These are phyloP conservation scores for Torymus aiolomorphi DNA, from an alignment of 2,888 invertebrate species.

Conservation along the genomic window DNA sequence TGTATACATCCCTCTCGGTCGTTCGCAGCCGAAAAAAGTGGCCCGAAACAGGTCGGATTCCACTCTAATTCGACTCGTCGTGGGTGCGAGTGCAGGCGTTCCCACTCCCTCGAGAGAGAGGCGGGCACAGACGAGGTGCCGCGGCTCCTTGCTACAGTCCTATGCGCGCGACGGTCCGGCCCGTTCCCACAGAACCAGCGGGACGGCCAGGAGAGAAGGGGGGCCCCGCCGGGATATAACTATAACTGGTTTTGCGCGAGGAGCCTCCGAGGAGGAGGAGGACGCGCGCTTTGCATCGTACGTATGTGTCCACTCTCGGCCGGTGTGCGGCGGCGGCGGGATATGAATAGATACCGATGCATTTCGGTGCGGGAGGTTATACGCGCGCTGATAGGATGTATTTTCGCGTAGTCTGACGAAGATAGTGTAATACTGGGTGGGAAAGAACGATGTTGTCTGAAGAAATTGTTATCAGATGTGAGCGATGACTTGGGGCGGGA, in stretches of 20 bases:
- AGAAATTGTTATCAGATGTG: no score
- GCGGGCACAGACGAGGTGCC: conserved; percentile 21
- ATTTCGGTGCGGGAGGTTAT: not conserved
- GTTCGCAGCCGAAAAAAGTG: not conserved
- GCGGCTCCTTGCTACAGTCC: conserved; percentile 43
- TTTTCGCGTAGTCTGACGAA: no score
- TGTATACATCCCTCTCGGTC: not conserved
- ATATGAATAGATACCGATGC: not conserved
- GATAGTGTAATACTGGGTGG: no score
- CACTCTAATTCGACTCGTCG: no score
- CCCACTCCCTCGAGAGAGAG: not conserved
- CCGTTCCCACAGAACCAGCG: conserved; percentile 55
- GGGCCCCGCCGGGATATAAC: conserved; percentile 48
- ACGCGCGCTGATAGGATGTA: no score
- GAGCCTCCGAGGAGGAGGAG: conserved; percentile 16
- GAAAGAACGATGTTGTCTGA: no score
- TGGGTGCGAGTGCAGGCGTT: not conserved
- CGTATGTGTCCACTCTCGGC: no score
- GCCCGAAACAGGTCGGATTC: no score
- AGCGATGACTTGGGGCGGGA: no score
- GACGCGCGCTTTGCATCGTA: conserved; percentile 24
- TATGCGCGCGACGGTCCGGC: conserved; percentile 14
- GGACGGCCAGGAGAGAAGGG: not conserved
- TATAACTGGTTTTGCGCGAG: conserved; percentile 63
- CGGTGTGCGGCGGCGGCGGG: not conserved